Percentiles rank a stretch among this genome's conserved stretches.
Conservation (phyloP, 2,888 invertebrate genomes). For the Apamea epomidion region DNA sequence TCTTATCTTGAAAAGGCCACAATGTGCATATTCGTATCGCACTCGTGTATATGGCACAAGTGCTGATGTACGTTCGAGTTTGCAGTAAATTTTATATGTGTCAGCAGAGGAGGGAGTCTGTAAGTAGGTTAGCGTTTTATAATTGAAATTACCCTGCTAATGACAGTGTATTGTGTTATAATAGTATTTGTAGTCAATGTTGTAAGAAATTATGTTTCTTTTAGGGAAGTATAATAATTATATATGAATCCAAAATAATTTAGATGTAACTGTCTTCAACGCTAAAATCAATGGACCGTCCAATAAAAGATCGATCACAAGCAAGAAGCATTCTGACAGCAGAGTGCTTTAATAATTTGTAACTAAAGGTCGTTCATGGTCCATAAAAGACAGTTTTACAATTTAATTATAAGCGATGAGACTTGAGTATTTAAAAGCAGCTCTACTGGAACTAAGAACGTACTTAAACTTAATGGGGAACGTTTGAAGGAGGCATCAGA, state of each 20-base stretch:
- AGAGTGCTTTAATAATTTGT: constrained; percentile 45
- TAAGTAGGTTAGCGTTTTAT: constrained; percentile 49
- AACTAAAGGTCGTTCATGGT: constrained; percentile 62
- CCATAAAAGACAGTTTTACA: constrained; percentile 69
- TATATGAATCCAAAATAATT: not conserved
- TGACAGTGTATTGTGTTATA: not conserved
- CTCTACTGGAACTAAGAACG: constrained; percentile 73
- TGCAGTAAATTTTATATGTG: constrained; percentile 58
- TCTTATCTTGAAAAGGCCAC: constrained; percentile 68
- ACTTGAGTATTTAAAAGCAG: constrained; percentile 70
- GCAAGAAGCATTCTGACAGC: constrained; percentile 20
- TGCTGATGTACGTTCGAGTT: constrained; percentile 59
- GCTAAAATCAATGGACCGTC: constrained; percentile 29
- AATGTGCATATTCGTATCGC: constrained; percentile 63
- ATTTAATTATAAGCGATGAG: constrained; percentile 72
- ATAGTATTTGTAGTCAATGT: not conserved
- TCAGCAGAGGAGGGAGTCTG: constrained; percentile 30
- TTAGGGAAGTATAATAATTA: not conserved
- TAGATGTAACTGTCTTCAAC: not conserved
- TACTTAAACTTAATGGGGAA: constrained; percentile 73
- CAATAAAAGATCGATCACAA: constrained; percentile 38
- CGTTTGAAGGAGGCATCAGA: constrained; percentile 69
- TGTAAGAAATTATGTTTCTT: not conserved
- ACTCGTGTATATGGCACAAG: constrained; percentile 47
- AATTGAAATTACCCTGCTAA: constrained; percentile 31